Evolutionary conservation across 2,888 invertebrate genomes (phyloP), one percentile per base, ranked within the genome.

Genomic region (Vesta saturnalis): DNA sequence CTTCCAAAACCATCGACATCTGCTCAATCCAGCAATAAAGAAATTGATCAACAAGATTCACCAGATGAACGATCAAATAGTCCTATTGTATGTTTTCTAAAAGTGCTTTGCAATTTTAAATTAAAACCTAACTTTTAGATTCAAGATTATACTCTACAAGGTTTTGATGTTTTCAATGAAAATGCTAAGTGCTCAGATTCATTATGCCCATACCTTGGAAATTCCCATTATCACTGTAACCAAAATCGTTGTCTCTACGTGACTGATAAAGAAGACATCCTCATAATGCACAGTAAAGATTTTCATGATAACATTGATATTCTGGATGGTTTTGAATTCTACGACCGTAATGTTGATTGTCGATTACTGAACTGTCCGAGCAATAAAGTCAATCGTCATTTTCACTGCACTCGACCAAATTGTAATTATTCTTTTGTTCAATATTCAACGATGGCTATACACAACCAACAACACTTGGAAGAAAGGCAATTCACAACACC

Each of bases 151-250:
- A 88, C 87, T 77, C 86, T 89, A 75, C 89, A 89, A 78, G 87
- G 89, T 65, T 90, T 90, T 72, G 89, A 90, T 80, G 86, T 89
- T 75, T 86, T 86, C 74, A 87, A 86, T n/a, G 85, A 86, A 60
- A 87, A 87, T 47, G 89, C 89, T 54, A 85, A 87, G 23, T 96
- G 96, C 80, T 90, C 91, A 0, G 94, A 95, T 79, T 87, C 89
- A 0, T 86, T 89, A 62, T 96, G 96, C 80, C 89, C 90, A 18
- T 89, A 89, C 70, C 84, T 90, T 64, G 87, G 89, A 2, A 88
- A 89, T 72, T 87, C 90, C 55, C 97, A 97, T 82, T 93, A 91
- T 78, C 97, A 97, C 81, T 97, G 96, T 85, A 91, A 91, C 49
- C 92, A 94, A 75, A 88, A 88, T 10, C 85, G 92, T 75, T 97